Evolutionary conservation across 1,140 invertebrate genomes (phyloP).

Genomic region (Vanessa atalanta): DNA sequence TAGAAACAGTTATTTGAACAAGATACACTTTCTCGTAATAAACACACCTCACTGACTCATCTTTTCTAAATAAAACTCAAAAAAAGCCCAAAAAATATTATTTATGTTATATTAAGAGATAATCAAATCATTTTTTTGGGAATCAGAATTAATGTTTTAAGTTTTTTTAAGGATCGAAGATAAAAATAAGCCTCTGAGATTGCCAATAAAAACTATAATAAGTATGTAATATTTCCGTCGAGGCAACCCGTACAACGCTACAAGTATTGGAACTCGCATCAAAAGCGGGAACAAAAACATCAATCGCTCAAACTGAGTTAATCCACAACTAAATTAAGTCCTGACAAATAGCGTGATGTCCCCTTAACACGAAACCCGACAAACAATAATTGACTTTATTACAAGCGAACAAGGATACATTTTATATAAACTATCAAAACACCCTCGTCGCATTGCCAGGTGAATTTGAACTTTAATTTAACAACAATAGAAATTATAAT

Average conservation of each 20-base stretch:
- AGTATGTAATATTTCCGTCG: neutral
- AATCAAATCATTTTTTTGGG: too few species aligned
- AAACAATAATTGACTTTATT: constrained; percentile 53
- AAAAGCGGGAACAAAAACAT: constrained; percentile 65
- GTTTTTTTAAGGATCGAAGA: too few species aligned
- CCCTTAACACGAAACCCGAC: constrained; percentile 47
- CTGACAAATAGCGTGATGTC: constrained; percentile 57
- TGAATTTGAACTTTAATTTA: constrained; percentile 15
- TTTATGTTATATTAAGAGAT: too few species aligned
- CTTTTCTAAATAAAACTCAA: too few species aligned
- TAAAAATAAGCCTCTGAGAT: neutral
- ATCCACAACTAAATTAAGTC: constrained; percentile 77
- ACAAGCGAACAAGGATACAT: constrained; percentile 39
- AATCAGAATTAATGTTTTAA: too few species aligned
- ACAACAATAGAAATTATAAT: constrained; percentile 18
- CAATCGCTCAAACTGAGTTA: constrained; percentile 74
- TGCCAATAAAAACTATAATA: neutral
- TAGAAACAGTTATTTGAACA: too few species aligned
- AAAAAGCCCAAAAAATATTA: too few species aligned
- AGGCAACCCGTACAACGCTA: constrained; percentile 1
- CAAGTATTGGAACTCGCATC: constrained; percentile 33
- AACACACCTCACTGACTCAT: too few species aligned
- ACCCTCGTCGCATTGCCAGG: neutral
- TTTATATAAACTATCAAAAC: constrained; percentile 40
- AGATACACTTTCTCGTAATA: too few species aligned